Base-by-base conservation (phyloP, 2,888 invertebrate genomes). In the Dicranocentrus wangi region DNA sequence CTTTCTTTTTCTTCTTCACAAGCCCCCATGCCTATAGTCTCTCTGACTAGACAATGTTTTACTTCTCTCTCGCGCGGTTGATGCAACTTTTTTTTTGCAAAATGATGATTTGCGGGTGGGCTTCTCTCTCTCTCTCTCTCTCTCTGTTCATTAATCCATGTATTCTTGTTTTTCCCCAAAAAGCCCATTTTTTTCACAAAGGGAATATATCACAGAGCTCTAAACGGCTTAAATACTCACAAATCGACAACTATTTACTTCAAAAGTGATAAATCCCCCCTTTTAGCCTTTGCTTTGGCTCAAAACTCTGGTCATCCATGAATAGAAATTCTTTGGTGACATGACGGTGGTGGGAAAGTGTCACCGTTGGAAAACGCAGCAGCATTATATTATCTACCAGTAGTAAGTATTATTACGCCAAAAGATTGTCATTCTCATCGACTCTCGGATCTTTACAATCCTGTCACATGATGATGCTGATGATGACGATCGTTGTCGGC, bases 81-180 rank as follows among this genome's bases (percentile, higher is more conserved):
- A n/a, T n/a, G n/a, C n/a, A n/a, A n/a, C n/a, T n/a, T n/a, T n/a
- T n/a, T n/a, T n/a, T n/a, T n/a, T n/a, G n/a, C n/a, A n/a, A n/a
- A n/a, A n/a, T n/a, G n/a, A n/a, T 61, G 61, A 47, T 60, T 72
- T 72, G 60, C 72, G 72, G 72, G 72, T 72, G 72, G 72, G 47
- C 72, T 3, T 10, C n/a, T n/a, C n/a, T n/a, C n/a, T n/a, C n/a
- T n/a, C n/a, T n/a, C n/a, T n/a, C n/a, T n/a, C n/a, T n/a, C n/a
- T n/a, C n/a, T 3, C 51, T 42, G 2, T 63, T 39, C 63, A 39
- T 63, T 63, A 51, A 43, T 32, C 39, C 43, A 27, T 43, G 58
- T n/a, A 21, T 58, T 55, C 58, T 28, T 60, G 15, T 27, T 51
- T 68, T n/a, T n/a, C n/a, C 55, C 25, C 55, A 53, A 69, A 23